Percentiles rank a stretch among this genome's conserved stretches.
Evolutionary conservation across 2,888 invertebrate genomes (phyloP).

Genomic region (Drosophila atroscutellata): DNA sequence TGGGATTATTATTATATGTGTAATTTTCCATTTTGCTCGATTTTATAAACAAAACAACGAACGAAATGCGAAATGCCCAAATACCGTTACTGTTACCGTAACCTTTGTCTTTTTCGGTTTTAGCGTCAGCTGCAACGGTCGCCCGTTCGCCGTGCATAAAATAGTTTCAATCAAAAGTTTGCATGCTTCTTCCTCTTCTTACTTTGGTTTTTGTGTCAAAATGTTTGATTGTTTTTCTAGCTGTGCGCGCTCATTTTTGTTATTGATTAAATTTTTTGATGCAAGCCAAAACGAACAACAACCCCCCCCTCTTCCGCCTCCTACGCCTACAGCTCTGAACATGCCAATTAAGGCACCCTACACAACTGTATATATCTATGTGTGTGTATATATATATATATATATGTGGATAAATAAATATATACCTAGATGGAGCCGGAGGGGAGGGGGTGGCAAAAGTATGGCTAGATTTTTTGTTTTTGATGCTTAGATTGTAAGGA

Average conservation of each 20-base stretch:
- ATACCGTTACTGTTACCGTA: conserved; percentile 12
- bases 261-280: conserved; percentile 66
- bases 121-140: background rate
- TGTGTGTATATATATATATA: background rate
- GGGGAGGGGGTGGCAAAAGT: conserved; percentile 19
- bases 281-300: conserved; percentile 2
- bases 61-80: conserved; percentile 8
- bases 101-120: background rate
- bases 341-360: conserved; percentile 57
- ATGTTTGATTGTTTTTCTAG: conserved; percentile 31
- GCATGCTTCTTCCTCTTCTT: conserved; percentile 29
- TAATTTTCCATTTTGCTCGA: conserved; percentile 23
- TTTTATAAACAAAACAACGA: conserved; percentile 39
- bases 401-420: background rate
- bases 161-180: conserved; percentile 59
- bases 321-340: conserved; percentile 18
- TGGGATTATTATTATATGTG: conserved; percentile 13
- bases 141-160: conserved; percentile 24
- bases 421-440: conserved; percentile 23
- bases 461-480: conserved; percentile 22
- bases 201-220: conserved; percentile 19
- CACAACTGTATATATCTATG: conserved; percentile 6
- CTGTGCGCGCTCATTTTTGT: conserved; percentile 37
- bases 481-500: conserved; percentile 48
- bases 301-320: background rate